Evolutionary conservation across 2,888 invertebrate species (phyloP).

Genomic region (Dasysyrphus tricinctus): DNA sequence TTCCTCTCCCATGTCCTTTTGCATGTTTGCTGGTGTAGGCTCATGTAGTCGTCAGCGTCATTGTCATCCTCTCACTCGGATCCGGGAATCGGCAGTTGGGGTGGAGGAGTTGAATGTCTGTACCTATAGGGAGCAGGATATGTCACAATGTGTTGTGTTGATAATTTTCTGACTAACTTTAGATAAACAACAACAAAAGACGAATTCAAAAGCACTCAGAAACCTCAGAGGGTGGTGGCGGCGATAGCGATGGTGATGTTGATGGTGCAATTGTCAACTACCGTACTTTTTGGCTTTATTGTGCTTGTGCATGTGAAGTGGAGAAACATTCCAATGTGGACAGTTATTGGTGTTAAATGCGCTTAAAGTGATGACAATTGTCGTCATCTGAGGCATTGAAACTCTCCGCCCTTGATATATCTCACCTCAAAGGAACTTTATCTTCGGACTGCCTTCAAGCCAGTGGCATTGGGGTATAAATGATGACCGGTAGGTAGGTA

Average conservation of each 20-base stretch:
- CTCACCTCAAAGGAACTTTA: constrained; percentile 56
- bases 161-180: constrained; percentile 77
- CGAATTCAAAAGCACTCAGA: constrained; percentile 29
- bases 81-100: constrained; percentile 2
- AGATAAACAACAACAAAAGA: constrained; percentile 75
- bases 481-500: constrained; percentile 34
- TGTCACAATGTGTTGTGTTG: constrained; percentile 70
- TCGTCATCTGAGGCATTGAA: constrained; percentile 42
- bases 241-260: too few relatives aligned
- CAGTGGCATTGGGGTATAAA: neutral
- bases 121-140: neutral
- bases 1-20: constrained; percentile 72
- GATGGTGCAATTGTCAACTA: constrained; percentile 22
- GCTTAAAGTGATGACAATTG: constrained; percentile 73
- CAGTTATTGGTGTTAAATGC: constrained; percentile 73
- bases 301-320: constrained; percentile 10
- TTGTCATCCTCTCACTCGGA: constrained; percentile 46
- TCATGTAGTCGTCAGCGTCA: constrained; percentile 70
- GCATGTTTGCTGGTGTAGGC: constrained; percentile 73
- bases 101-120: neutral
- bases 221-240: neutral
- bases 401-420: neutral
- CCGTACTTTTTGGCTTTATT: constrained; percentile 38
- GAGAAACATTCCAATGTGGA: constrained; percentile 60
- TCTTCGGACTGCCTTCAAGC: constrained; percentile 35